phyloP scores from a whole-genome alignment of 2,113 vertebrate species.

The Apodemus speciosus region DNA sequence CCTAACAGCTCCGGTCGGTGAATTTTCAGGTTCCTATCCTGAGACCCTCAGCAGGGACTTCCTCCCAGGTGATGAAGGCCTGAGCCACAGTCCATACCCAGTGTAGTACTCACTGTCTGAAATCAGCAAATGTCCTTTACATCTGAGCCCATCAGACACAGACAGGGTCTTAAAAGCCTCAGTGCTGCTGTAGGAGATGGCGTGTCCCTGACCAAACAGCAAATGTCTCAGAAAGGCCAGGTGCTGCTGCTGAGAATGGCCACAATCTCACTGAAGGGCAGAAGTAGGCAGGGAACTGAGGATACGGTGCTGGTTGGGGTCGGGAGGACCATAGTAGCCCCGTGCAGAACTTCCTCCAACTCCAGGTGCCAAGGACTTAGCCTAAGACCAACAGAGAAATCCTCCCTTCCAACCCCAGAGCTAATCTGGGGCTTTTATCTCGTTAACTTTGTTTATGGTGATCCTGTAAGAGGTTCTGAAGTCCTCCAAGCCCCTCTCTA shows the following conservation, averaged over 20 bases:
- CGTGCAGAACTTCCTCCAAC: background rate
- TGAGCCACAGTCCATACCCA: background rate
- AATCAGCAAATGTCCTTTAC: conserved; percentile 25
- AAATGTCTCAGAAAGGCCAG: background rate
- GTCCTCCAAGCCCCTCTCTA: conserved; percentile 81
- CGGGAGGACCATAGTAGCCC: background rate
- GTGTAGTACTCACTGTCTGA: background rate
- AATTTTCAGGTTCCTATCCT: background rate
- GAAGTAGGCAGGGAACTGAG: background rate
- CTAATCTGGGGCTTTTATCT: conserved; percentile 75
- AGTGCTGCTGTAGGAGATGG: background rate
- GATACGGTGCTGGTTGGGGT: background rate
- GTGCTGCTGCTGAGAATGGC: background rate
- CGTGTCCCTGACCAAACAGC: background rate
- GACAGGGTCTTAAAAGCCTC: background rate
- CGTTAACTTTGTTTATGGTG: conserved; percentile 82
- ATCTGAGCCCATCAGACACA: background rate
- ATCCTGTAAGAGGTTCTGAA: conserved; percentile 83
- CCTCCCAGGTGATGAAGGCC: background rate
- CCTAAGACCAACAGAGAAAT: background rate
- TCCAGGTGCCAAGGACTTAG: background rate
- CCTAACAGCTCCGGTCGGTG: background rate
- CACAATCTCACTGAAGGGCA: background rate
- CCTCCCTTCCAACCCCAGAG: conserved; percentile 1
- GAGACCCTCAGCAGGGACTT: background rate